Conservation (phyloP, 2,888 invertebrate species). For the Choristoneura rosaceana region DNA sequence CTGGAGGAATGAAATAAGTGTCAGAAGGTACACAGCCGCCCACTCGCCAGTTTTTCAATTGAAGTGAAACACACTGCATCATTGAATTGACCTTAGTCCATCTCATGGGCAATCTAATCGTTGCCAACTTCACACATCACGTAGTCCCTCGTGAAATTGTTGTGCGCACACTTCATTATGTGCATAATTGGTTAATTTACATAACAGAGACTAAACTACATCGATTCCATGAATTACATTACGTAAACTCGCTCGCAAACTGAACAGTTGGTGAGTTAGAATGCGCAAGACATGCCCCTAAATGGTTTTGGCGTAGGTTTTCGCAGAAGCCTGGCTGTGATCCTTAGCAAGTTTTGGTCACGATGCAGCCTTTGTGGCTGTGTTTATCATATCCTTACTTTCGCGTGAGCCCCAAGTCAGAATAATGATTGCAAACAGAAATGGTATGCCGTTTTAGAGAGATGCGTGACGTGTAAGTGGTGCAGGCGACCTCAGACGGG, state of each 20-base stretch:
- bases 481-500: slow-evolving; percentile 76
- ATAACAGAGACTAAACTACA: slow-evolving; percentile 35
- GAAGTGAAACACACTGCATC: slow-evolving; percentile 65
- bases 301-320: slow-evolving; percentile 32
- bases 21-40: slow-evolving; percentile 62
- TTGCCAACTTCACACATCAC: slow-evolving; percentile 8
- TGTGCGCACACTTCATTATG: not conserved
- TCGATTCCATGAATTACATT: slow-evolving; percentile 36
- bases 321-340: slow-evolving; percentile 23
- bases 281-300: slow-evolving; percentile 35
- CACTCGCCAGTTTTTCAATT: slow-evolving; percentile 73
- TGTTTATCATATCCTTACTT: slow-evolving; percentile 55
- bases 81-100: slow-evolving; percentile 74
- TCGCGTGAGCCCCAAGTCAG: slow-evolving; percentile 61
- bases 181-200: slow-evolving; percentile 27
- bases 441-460: slow-evolving; percentile 66
- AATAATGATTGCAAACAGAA: slow-evolving; percentile 66
- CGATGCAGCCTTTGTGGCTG: slow-evolving; percentile 45
- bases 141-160: slow-evolving; percentile 26
- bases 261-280: slow-evolving; percentile 27
- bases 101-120: slow-evolving; percentile 42
- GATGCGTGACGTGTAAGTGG: slow-evolving; percentile 70
- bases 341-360: slow-evolving; percentile 23
- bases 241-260: slow-evolving; percentile 26
- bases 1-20: slow-evolving; percentile 69